These are phyloP conservation scores for Percopsis omiscomaycus DNA, from an alignment of 2,797 vertebrate species.

Conservation along the genomic window DNA sequence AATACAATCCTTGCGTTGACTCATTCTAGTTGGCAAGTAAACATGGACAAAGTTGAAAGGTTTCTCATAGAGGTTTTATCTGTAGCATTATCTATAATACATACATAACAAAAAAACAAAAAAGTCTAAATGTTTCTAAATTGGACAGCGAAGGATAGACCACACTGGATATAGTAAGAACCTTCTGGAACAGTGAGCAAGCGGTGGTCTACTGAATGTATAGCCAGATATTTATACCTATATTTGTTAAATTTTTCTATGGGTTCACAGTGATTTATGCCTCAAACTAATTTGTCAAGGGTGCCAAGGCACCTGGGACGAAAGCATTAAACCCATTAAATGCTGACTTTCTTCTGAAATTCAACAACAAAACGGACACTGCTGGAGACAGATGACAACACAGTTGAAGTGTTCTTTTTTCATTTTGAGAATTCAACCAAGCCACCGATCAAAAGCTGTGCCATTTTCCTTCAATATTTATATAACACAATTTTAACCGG, in stretches of 20 bases:
- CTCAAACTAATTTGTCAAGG: constrained; percentile 21
- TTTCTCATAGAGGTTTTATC: constrained; percentile 53
- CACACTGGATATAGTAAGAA: constrained; percentile 38
- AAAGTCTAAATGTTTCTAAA: constrained; percentile 16
- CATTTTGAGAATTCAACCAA: constrained; percentile 2
- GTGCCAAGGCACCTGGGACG: constrained; percentile 1
- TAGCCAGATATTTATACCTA: neutral
- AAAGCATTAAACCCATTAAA: neutral
- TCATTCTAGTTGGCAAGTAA: constrained; percentile 74
- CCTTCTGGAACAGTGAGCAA: constrained; percentile 59
- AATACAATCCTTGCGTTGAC: constrained; percentile 65
- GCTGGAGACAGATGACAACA: constrained; percentile 22
- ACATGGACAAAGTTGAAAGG: constrained; percentile 61
- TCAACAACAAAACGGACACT: constrained; percentile 19
- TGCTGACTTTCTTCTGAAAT: constrained; percentile 13
- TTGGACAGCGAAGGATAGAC: constrained; percentile 35
- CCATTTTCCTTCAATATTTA: neutral
- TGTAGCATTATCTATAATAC: constrained; percentile 59
- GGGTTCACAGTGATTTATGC: constrained; percentile 64
- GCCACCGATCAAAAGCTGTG: neutral
- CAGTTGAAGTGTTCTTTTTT: constrained; percentile 10
- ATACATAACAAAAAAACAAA: no score
- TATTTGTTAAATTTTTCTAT: constrained; percentile 18
- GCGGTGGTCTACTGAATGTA: constrained; percentile 18
- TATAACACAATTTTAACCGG: neutral